Base-by-base conservation (phyloP, 1,140 invertebrate species). In the Eurosta solidaginis region DNA sequence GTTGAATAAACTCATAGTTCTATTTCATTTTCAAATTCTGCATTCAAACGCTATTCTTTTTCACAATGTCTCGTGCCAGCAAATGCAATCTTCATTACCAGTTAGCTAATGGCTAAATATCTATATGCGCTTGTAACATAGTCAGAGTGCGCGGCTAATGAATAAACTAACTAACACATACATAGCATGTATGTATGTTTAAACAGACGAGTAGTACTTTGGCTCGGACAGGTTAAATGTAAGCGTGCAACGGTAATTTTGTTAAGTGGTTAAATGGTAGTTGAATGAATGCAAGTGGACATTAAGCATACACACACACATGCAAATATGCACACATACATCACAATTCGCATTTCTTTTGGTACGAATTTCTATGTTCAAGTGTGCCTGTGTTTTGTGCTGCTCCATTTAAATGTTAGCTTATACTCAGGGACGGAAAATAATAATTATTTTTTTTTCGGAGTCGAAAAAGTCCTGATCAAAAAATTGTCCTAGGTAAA, bases 81-180 rank as follows among this genome's bases (percentile, higher is more conserved):
- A 29, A 68, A 68, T 68, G 33, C 59, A 68, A 68, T 68, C 59
- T 68, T 68, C 59, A 68, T 68, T 68, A 68, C 59, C 36, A 68
- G n/a, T 36, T 3, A 20, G 27, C 59, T 59, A 68, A 68, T 68
- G n/a, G 59, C 33, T 22, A 68, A 68, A 68, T 40, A n/a, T 2
- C n/a, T 36, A 33, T 36, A 68, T 68, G 7, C 59, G 20, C 33
- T 40, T 29, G 50, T 54, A 10, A 20, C 7, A n/a, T 9, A 29
- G 33, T 40, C 17, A 29, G 29, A 10, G 20, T n/a, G 14, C 54
- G 54, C 54, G 54, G n/a, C 49, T 1, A 0, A 52, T 54, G 22
- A 54, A 25, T 5, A 52, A 3, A 52, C 9, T 10, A 14, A n/a
- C n/a, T n/a, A n/a, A n/a, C n/a, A 52, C 49, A 52, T 22, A 52